Conservation (phyloP, 2,797 vertebrate genomes). For the Sebastes dallii region DNA sequence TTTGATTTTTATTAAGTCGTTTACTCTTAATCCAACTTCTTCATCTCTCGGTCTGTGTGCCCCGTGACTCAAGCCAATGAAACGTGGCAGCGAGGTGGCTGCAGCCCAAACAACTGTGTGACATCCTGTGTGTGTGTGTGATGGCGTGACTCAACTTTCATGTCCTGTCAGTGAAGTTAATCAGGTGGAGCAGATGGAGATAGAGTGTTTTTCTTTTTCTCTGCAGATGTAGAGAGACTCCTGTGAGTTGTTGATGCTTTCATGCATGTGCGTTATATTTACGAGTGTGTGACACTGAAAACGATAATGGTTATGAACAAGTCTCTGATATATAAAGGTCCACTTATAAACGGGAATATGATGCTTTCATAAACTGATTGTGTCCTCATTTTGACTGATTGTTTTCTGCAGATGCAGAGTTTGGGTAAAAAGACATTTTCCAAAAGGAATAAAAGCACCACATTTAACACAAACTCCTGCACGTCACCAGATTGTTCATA, state of each 20-base stretch:
- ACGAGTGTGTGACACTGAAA: neutral
- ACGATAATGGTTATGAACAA: neutral
- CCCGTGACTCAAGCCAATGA: constrained; percentile 38
- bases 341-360: neutral
- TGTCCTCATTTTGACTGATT: neutral
- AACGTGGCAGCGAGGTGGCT: constrained; percentile 45
- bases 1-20: constrained; percentile 44
- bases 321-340: neutral
- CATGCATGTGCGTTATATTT: neutral
- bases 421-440: neutral
- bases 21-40: constrained; percentile 16
- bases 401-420: neutral
- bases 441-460: neutral
- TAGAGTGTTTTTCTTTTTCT: neutral
- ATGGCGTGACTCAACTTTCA: constrained; percentile 33
- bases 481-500: neutral
- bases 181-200: constrained; percentile 37
- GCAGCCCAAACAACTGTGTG: neutral
- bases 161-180: constrained; percentile 25
- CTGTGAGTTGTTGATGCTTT: neutral
- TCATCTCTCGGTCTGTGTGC: neutral
- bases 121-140: constrained; percentile 26
- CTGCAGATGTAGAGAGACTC: constrained; percentile 15
- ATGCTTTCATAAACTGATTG: neutral
- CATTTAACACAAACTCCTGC: neutral